Evolutionary conservation across 2,113 vertebrate species (phyloP).

Genomic region (Aspiorhynchus laticeps): DNA sequence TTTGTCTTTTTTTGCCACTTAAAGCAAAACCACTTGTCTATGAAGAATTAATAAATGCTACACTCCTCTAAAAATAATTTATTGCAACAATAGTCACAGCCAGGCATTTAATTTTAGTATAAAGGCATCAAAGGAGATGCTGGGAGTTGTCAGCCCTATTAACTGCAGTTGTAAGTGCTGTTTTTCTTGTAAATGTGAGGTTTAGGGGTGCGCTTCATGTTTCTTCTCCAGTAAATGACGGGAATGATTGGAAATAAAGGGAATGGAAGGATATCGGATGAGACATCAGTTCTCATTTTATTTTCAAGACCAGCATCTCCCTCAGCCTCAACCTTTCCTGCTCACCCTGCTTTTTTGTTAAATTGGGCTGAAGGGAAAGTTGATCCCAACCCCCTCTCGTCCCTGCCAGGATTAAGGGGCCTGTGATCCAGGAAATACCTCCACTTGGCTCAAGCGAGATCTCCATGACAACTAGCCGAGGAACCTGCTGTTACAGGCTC

Average conservation of each 20-base stretch:
- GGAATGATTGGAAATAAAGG: background rate
- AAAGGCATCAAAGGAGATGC: background rate
- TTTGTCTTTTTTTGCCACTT: background rate
- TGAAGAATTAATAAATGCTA: background rate
- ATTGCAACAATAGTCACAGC: background rate
- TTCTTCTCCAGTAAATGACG: slow-evolving; percentile 17
- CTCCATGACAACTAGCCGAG: slow-evolving; percentile 87
- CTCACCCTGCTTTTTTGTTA: background rate
- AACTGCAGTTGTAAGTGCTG: background rate
- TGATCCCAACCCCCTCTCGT: slow-evolving; percentile 69
- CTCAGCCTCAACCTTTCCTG: background rate
- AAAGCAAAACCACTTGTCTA: background rate
- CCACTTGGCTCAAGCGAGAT: slow-evolving; percentile 90
- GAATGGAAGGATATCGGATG: background rate
- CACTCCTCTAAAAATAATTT: background rate
- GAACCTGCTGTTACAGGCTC: slow-evolving; percentile 85
- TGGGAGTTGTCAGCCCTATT: background rate
- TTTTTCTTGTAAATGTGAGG: background rate
- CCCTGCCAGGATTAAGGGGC: slow-evolving; percentile 90
- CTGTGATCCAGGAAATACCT: slow-evolving; percentile 99
- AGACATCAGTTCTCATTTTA: background rate
- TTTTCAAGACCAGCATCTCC: background rate
- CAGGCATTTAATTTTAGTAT: background rate
- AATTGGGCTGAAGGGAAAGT: slow-evolving; percentile 72
- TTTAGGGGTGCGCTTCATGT: background rate